Percentiles rank a stretch among this genome's conserved stretches.
phyloP scores from a whole-genome alignment of 2,113 vertebrate genomes.

The Nothocercus nigrocapillus region DNA sequence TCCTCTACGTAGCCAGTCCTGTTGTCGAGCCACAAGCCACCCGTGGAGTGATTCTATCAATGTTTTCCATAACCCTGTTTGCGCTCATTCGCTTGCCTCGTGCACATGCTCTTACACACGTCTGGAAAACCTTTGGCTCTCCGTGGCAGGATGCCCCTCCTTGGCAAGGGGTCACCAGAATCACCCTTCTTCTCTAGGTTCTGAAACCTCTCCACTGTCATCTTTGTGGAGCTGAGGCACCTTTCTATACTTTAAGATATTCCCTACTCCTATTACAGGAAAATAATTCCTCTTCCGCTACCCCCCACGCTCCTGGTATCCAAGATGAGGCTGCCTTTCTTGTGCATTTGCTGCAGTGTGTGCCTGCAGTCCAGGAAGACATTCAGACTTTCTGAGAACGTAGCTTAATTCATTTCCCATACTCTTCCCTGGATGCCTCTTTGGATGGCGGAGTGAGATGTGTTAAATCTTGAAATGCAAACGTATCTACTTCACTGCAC shows the following conservation, averaged over 20 bases:
- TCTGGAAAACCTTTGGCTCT: constrained; percentile 84
- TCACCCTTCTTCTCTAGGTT: constrained; percentile 73
- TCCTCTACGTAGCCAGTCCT: constrained; percentile 74
- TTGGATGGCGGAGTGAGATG: constrained; percentile 67
- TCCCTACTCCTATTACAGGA: constrained; percentile 66
- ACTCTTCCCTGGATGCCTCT: constrained; percentile 69
- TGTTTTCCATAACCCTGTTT: constrained; percentile 83
- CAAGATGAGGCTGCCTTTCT: constrained; percentile 74
- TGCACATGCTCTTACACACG: constrained; percentile 82
- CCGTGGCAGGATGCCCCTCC: constrained; percentile 74
- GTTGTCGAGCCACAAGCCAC: constrained; percentile 79
- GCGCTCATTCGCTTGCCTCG: constrained; percentile 85
- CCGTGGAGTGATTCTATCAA: constrained; percentile 80
- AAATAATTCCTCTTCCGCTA: constrained; percentile 63
- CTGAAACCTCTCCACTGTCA: constrained; percentile 71
- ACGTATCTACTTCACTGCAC: neutral
- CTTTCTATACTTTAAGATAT: constrained; percentile 69
- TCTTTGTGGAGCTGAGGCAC: constrained; percentile 67
- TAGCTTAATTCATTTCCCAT: constrained; percentile 67
- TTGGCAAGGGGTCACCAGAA: constrained; percentile 75
- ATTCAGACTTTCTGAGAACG: constrained; percentile 62
- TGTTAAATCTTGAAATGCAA: constrained; percentile 59
- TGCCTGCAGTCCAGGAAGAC: constrained; percentile 74
- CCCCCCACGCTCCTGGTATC: constrained; percentile 60
- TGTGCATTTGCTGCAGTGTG: constrained; percentile 69